Evolutionary conservation across 2,113 vertebrate species (phyloP).

Genomic region (Macrotus californicus): DNA sequence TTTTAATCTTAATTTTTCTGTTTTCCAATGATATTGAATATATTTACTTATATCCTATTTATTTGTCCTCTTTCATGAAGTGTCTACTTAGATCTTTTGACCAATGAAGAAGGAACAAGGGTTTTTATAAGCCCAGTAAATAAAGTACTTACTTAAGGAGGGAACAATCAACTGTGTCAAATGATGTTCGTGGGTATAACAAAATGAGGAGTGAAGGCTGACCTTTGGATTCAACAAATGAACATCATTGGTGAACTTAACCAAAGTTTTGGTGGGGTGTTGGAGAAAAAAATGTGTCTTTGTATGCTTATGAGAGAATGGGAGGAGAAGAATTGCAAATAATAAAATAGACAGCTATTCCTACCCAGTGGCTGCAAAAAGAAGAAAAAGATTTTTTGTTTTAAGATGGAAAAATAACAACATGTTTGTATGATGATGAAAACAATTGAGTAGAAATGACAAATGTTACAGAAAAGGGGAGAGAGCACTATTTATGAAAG

Average conservation of each 20-base stretch:
- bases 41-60: background rate
- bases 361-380: background rate
- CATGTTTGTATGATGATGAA: background rate
- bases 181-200: background rate
- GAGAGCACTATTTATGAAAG: background rate
- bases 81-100: background rate
- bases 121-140: background rate
- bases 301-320: background rate
- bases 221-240: background rate
- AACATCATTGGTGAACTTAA: background rate
- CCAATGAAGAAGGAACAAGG: background rate
- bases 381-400: background rate
- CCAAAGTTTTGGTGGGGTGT: background rate
- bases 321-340: background rate
- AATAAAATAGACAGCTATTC: background rate
- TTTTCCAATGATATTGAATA: background rate
- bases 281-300: background rate
- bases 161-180: background rate
- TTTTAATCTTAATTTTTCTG: background rate
- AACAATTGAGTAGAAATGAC: background rate
- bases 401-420: background rate
- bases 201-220: background rate
- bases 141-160: too few species aligned
- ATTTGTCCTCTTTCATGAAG: background rate
- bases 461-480: background rate